phyloP scores from a whole-genome alignment of 2,113 vertebrate genomes.

The Scortum barcoo region DNA sequence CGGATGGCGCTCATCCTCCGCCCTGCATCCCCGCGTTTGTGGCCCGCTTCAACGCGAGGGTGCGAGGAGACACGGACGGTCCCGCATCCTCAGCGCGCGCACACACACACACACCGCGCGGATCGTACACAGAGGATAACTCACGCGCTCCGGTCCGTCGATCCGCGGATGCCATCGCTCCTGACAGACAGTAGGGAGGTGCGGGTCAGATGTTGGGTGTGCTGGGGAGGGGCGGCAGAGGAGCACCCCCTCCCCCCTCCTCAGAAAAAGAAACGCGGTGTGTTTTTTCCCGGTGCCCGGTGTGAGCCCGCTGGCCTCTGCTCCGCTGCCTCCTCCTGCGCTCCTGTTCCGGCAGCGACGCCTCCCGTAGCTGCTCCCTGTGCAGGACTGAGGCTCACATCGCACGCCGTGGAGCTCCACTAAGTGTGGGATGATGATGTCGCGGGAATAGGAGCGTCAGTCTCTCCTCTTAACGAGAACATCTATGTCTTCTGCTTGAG shows the following conservation, averaged over 20 bases:
- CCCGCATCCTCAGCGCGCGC: too few species aligned
- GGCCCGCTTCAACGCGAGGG: conserved; percentile 23
- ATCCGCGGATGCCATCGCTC: conserved; percentile 77
- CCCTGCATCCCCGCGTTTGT: background rate
- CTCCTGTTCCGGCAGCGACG: conserved; percentile 56
- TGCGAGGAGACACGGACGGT: conserved; percentile 70
- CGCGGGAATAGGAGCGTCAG: conserved; percentile 78
- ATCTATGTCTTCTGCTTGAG: conserved; percentile 57
- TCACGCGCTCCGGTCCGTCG: conserved; percentile 78
- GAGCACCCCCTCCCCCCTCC: conserved; percentile 18
- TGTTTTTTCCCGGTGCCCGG: conserved; percentile 55
- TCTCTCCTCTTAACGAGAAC: conserved; percentile 70
- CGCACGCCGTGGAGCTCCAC: conserved; percentile 60
- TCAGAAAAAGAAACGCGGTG: conserved; percentile 49
- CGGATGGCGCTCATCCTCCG: background rate
- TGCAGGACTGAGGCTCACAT: conserved; percentile 71
- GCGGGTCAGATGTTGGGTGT: too few species aligned
- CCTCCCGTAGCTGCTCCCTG: conserved; percentile 68
- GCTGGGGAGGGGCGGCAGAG: conserved; percentile 36
- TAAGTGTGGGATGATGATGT: conserved; percentile 76
- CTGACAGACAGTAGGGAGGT: too few species aligned
- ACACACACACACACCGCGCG: conserved; percentile 10
- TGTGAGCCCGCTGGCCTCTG: conserved; percentile 45
- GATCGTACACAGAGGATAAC: conserved; percentile 57
- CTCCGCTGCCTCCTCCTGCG: conserved; percentile 39